A percentile compares a stretch with the other conserved stretches of the same genome.
Conservation (phyloP, 2,888 invertebrate genomes). For the Scaeva pyrastri region DNA sequence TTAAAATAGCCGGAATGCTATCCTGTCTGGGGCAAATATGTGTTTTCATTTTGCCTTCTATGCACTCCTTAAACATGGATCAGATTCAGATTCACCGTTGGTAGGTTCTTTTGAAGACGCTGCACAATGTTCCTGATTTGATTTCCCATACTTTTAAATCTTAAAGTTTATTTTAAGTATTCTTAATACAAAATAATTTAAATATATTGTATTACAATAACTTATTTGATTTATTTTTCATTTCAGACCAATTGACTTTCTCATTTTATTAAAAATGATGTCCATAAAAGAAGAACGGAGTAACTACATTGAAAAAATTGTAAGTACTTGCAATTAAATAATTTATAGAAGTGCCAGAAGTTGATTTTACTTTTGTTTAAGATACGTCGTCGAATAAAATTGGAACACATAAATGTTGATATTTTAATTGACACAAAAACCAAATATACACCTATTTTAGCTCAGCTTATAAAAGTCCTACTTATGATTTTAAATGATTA, state of each 20-base stretch:
- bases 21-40: too few relatives aligned
- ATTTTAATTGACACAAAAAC: conserved; percentile 86
- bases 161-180: too few relatives aligned
- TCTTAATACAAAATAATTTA: too few relatives aligned
- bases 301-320: conserved; percentile 86
- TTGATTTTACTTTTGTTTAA: conserved; percentile 56
- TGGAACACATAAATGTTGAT: conserved; percentile 86
- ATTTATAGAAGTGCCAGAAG: background rate
- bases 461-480: conserved; percentile 85
- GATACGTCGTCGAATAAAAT: conserved; percentile 86
- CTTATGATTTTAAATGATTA: conserved; percentile 86
- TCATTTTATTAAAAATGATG: conserved; percentile 87
- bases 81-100: too few relatives aligned
- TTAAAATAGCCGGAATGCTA: too few relatives aligned
- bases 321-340: conserved; percentile 82
- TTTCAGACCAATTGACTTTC: conserved; percentile 87
- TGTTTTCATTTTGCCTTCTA: too few relatives aligned
- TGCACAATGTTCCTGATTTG: too few relatives aligned
- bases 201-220: too few relatives aligned
- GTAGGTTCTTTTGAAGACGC: too few relatives aligned
- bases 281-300: conserved; percentile 87
- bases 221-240: too few relatives aligned
- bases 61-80: too few relatives aligned
- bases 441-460: conserved; percentile 85
- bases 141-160: too few relatives aligned